Conservation (phyloP, 2,888 invertebrate genomes). For the Labia minor region DNA sequence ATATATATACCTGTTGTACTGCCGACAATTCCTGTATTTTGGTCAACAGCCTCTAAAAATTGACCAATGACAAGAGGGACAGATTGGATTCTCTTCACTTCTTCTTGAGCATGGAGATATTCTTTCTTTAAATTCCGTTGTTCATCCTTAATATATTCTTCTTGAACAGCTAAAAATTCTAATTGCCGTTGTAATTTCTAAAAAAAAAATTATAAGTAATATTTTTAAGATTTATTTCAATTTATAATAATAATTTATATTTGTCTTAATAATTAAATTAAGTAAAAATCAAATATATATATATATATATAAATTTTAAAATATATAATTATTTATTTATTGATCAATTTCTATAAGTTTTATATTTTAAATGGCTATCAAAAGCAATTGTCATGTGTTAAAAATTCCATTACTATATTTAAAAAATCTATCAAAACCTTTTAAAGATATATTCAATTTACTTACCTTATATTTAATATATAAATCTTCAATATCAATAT, state of each 20-base stretch:
- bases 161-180: slow-evolving; percentile 96
- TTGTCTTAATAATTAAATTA: slow-evolving; percentile 9
- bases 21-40: slow-evolving; percentile 97
- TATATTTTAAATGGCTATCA: no score
- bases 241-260: no score
- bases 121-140: slow-evolving; percentile 97
- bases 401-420: no score
- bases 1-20: slow-evolving; percentile 83
- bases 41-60: slow-evolving; percentile 98
- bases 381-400: no score
- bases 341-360: no score
- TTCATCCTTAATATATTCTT: slow-evolving; percentile 99
- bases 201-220: slow-evolving; percentile 23
- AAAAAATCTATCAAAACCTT: no score
- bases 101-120: slow-evolving; percentile 94
- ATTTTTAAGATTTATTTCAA: no score
- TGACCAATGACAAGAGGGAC: slow-evolving; percentile 98
- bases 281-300: no score
- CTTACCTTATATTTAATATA: slow-evolving; percentile 89
- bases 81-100: slow-evolving; percentile 97
- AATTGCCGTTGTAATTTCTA: slow-evolving; percentile 91
- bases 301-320: slow-evolving; percentile 15
- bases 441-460: no score
- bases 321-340: no score
- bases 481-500: slow-evolving; percentile 80